Evolutionary conservation across 2,888 invertebrate species (phyloP).

Genomic region (Meteorus colon): DNA sequence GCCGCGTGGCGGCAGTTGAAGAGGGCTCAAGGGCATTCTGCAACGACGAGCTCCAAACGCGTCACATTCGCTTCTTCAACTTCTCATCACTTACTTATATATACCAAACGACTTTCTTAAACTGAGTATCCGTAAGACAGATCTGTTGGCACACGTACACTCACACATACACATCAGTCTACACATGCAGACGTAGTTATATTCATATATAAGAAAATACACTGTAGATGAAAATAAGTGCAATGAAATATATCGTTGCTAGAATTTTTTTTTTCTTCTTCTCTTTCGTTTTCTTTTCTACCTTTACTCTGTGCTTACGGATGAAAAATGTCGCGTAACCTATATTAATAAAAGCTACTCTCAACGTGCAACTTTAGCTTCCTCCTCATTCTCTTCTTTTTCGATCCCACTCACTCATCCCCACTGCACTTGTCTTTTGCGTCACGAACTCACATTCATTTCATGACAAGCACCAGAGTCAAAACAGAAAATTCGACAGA

Average conservation of each 20-base stretch:
- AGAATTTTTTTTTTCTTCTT: conserved; percentile 19
- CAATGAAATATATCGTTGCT: background rate
- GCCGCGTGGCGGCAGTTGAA: conserved; percentile 8
- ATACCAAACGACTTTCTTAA: background rate
- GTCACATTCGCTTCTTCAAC: conserved; percentile 14
- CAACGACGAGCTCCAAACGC: background rate
- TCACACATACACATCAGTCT: no score
- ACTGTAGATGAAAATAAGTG: background rate
- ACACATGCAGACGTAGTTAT: no score
- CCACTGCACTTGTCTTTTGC: background rate
- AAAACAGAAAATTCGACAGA: conserved; percentile 21
- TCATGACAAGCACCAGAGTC: conserved; percentile 18
- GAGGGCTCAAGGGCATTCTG: conserved; percentile 10
- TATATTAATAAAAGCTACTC: conserved; percentile 40
- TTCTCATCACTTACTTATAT: conserved; percentile 2
- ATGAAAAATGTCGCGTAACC: conserved; percentile 39
- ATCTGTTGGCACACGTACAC: background rate
- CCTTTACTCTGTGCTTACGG: background rate
- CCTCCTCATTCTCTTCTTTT: conserved; percentile 4
- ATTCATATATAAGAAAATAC: no score
- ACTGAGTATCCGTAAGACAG: background rate
- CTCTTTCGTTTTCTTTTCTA: background rate
- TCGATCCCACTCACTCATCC: background rate
- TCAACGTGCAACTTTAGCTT: conserved; percentile 19
- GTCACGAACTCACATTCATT: conserved; percentile 37